phyloP scores from a whole-genome alignment of 2,888 invertebrate genomes.

The Leptura quadrifasciata region DNA sequence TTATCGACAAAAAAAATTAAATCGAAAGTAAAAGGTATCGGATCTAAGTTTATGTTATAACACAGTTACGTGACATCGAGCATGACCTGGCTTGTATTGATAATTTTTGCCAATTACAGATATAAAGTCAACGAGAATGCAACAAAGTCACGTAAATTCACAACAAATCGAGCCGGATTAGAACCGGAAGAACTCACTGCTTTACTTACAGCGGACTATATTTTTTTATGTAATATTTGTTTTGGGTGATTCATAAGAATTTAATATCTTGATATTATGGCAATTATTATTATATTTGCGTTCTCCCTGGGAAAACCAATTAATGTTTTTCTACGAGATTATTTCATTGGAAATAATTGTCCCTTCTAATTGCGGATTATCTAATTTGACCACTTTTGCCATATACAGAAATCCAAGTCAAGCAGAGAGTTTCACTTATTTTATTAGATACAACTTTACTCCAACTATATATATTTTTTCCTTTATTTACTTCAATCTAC shows the following conservation, averaged over 20 bases:
- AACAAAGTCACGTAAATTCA: neutral
- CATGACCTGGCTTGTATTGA: neutral
- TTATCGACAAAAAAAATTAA: neutral
- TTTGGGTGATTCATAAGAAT: neutral
- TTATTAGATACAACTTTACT: no score
- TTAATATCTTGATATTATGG: neutral
- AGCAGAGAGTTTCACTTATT: no score
- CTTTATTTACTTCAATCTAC: no score
- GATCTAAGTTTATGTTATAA: neutral
- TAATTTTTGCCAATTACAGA: neutral
- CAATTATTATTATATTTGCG: neutral
- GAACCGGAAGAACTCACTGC: neutral
- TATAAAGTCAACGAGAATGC: neutral
- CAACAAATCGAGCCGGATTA: neutral
- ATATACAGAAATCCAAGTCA: no score
- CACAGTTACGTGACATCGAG: neutral
- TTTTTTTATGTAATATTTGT: neutral
- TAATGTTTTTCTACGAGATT: neutral
- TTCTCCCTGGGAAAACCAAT: neutral
- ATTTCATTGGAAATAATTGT: neutral
- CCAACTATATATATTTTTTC: no score
- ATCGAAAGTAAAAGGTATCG: neutral
- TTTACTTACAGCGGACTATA: neutral
- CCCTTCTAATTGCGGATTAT: neutral
- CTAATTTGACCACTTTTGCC: no score